Percentiles rank a stretch among this genome's conserved stretches.
phyloP scores from a whole-genome alignment of 2,113 vertebrate species.

The Hypomesus transpacificus region DNA sequence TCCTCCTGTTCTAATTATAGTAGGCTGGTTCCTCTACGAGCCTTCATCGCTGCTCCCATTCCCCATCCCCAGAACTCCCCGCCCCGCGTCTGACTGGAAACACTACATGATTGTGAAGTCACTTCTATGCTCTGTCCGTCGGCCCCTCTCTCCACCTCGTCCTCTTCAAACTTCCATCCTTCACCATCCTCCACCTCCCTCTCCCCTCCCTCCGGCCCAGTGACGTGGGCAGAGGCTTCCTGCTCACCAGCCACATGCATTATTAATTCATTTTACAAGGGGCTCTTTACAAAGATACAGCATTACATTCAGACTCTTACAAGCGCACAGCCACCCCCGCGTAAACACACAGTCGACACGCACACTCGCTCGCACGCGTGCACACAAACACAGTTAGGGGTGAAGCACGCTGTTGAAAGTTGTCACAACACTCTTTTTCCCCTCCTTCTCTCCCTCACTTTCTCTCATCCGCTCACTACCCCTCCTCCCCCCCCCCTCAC shows the following conservation, averaged over 20 bases:
- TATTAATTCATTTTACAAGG: slow-evolving; percentile 18
- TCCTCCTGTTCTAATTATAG: slow-evolving; percentile 43
- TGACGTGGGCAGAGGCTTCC: slow-evolving; percentile 5
- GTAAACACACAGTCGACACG: background rate
- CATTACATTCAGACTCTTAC: slow-evolving; percentile 4
- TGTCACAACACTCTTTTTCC: too few relatives aligned
- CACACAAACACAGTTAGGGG: background rate
- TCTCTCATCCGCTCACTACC: background rate
- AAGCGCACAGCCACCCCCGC: background rate
- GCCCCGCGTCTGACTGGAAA: background rate
- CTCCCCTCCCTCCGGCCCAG: slow-evolving; percentile 1
- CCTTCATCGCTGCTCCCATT: background rate
- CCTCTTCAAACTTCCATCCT: background rate
- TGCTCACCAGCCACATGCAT: slow-evolving; percentile 9
- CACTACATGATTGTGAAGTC: background rate
- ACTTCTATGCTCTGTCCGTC: background rate
- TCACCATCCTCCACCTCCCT: background rate
- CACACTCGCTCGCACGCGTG: background rate
- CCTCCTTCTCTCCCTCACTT: too few relatives aligned
- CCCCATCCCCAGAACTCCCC: background rate
- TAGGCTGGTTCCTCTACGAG: slow-evolving; percentile 13
- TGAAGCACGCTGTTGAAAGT: too few relatives aligned
- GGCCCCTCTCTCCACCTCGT: background rate
- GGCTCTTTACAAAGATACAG: background rate
- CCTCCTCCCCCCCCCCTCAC: slow-evolving; percentile 6